phyloP scores from a whole-genome alignment of 2,797 vertebrate species.

The Meda fulgida region DNA sequence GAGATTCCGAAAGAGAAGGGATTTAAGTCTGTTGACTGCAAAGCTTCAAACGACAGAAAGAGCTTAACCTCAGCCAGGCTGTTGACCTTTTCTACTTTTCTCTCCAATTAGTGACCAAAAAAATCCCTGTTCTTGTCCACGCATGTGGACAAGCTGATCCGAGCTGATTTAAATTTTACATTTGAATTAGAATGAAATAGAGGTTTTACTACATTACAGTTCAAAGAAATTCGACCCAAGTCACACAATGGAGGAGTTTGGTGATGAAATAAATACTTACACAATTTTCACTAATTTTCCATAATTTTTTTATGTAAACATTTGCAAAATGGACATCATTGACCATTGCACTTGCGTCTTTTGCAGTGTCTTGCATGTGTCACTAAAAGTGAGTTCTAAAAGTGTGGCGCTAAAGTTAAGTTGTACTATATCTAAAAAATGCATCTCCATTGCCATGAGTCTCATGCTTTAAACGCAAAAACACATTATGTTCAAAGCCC shows the following conservation, averaged over 20 bases:
- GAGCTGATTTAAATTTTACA: background rate
- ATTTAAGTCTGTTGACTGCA: slow-evolving; percentile 43
- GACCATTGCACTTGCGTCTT: background rate
- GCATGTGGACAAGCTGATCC: no score
- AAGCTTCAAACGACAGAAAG: slow-evolving; percentile 41
- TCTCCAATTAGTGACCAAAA: slow-evolving; percentile 41
- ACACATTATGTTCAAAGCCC: background rate
- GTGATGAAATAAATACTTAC: background rate
- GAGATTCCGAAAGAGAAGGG: slow-evolving; percentile 17
- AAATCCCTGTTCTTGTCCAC: background rate
- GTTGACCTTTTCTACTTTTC: slow-evolving; percentile 53
- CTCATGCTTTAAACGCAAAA: background rate
- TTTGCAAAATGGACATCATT: background rate
- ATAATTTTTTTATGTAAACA: background rate
- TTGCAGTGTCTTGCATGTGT: background rate
- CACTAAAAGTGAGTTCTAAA: background rate
- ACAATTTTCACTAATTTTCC: background rate
- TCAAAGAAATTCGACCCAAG: background rate
- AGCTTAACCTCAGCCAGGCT: slow-evolving; percentile 41
- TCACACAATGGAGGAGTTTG: background rate
- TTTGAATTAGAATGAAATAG: background rate
- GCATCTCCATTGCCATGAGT: background rate
- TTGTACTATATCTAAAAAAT: background rate
- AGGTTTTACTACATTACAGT: background rate
- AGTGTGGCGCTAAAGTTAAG: no score